A percentile compares a stretch with the other conserved stretches of the same genome.
phyloP scores from a whole-genome alignment of 2,113 vertebrate genomes.

The Anoura caudifer region DNA sequence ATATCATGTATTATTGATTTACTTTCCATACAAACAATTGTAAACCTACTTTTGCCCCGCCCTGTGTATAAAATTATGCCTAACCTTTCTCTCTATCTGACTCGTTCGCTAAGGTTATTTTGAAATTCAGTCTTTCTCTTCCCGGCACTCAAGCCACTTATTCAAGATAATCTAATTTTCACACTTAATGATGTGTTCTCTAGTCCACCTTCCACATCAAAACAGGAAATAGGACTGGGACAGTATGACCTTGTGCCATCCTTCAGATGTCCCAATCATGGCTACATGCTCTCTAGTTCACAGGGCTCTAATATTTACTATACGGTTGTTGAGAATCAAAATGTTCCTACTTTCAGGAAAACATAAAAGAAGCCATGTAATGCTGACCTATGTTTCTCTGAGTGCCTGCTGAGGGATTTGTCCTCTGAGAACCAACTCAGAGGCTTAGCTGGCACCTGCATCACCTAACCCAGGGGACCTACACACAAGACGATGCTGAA shows the following conservation, averaged over 20 bases:
- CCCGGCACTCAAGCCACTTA: neutral
- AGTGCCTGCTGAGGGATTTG: neutral
- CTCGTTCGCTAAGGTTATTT: slow-evolving; percentile 4
- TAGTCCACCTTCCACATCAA: neutral
- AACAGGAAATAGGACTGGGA: neutral
- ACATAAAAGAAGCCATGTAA: neutral
- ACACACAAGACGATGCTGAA: neutral
- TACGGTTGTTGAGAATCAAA: neutral
- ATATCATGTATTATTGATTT: neutral
- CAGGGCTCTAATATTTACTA: neutral
- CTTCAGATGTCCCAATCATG: neutral
- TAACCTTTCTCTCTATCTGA: neutral
- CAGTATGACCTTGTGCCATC: neutral
- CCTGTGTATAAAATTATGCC: neutral
- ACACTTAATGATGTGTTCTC: slow-evolving; percentile 26
- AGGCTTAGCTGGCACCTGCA: neutral
- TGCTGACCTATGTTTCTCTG: neutral
- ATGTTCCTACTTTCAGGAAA: neutral
- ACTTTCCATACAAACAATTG: neutral
- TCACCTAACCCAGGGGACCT: neutral
- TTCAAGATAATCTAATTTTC: neutral
- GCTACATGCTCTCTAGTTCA: neutral
- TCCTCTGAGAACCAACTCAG: neutral
- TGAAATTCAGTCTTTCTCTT: slow-evolving; percentile 35
- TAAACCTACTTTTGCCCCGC: neutral